Conservation (phyloP, 2,797 vertebrate genomes). For the Coilia nasus region DNA sequence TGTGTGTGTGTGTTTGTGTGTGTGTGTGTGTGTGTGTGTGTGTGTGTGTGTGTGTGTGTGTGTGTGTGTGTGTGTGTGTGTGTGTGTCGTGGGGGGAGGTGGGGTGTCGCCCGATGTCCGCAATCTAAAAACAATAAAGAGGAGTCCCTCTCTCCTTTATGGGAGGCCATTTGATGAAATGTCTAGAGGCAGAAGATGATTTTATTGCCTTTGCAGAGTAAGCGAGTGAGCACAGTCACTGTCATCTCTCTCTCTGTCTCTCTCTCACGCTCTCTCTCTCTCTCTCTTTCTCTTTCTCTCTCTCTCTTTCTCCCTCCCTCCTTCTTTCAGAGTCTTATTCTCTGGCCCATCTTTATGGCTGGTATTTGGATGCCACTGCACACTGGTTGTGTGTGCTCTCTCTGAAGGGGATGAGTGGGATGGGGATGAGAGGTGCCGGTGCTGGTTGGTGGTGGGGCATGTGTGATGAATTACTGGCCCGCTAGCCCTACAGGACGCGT, state of each 20-base stretch:
- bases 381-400: conserved; percentile 56
- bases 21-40: too few species aligned
- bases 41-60: too few species aligned
- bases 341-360: conserved; percentile 75
- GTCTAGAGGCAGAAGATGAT: conserved; percentile 81
- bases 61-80: too few species aligned
- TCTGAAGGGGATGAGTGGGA: conserved; percentile 58
- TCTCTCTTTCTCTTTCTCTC: conserved; percentile 73
- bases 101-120: conserved; percentile 74
- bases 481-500: background rate
- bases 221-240: conserved; percentile 59
- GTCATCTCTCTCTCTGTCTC: background rate
- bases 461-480: background rate
- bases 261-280: conserved; percentile 55
- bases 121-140: conserved; percentile 85
- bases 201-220: conserved; percentile 73
- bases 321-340: conserved; percentile 71
- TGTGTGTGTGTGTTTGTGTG: too few species aligned
- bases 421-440: conserved; percentile 58
- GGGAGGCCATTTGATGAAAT: conserved; percentile 80
- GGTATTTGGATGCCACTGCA: conserved; percentile 71
- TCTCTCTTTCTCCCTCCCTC: conserved; percentile 71
- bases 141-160: conserved; percentile 79
- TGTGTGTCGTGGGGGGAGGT: conserved; percentile 49
- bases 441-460: conserved; percentile 19